phyloP scores from a whole-genome alignment of 2,113 vertebrate genomes.

The Dicerorhinus sumatrensis region DNA sequence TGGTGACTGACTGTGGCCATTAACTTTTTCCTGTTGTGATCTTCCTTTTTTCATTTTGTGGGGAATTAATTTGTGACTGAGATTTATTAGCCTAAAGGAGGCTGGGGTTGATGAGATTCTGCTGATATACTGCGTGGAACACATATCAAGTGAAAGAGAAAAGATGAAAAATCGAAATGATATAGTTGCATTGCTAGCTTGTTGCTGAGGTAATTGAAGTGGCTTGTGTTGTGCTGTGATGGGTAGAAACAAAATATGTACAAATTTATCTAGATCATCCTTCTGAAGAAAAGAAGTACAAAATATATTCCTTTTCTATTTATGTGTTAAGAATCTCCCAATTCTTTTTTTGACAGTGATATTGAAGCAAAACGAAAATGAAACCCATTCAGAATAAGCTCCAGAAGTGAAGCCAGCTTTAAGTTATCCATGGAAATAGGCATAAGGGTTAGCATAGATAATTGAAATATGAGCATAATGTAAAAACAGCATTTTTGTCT shows the following conservation, averaged over 20 bases:
- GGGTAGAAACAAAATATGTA: conserved; percentile 86
- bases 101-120: conserved; percentile 84
- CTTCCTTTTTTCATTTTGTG: conserved; percentile 83
- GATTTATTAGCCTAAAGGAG: conserved; percentile 87
- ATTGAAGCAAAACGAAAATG: conserved; percentile 78
- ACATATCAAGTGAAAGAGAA: conserved; percentile 81
- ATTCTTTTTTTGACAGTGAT: conserved; percentile 82
- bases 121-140: conserved; percentile 81
- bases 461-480: conserved; percentile 70
- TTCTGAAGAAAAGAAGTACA: conserved; percentile 74
- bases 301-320: conserved; percentile 79
- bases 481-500: conserved; percentile 56
- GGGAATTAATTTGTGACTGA: conserved; percentile 82
- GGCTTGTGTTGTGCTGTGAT: conserved; percentile 83
- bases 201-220: conserved; percentile 87
- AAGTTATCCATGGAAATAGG: conserved; percentile 60
- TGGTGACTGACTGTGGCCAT: conserved; percentile 56
- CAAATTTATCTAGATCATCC: conserved; percentile 85
- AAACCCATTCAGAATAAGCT: conserved; percentile 75
- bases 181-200: conserved; percentile 83
- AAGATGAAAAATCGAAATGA: conserved; percentile 87
- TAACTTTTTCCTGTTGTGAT: conserved; percentile 72
- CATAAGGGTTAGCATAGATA: conserved; percentile 40
- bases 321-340: conserved; percentile 64
- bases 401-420: conserved; percentile 1